Evolutionary conservation across 2,797 vertebrate genomes (phyloP).

Genomic region (Cacajao melanocephalus): DNA sequence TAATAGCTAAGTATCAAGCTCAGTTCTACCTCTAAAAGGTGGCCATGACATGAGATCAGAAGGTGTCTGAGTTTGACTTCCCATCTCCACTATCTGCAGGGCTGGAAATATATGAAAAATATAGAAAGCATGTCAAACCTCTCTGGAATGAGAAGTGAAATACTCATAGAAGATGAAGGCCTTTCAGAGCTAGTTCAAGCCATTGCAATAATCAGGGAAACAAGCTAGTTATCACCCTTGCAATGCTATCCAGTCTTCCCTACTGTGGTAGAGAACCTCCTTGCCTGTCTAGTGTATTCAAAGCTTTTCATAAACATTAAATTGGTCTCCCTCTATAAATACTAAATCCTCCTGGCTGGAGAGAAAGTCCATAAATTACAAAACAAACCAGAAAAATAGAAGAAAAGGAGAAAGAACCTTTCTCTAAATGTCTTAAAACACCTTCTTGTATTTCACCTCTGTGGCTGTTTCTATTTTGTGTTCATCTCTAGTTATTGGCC

Average conservation of each 20-base stretch:
- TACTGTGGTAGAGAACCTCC: background rate
- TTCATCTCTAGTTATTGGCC: constrained; percentile 23
- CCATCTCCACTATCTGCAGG: background rate
- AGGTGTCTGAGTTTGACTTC: background rate
- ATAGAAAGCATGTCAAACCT: rapidly evolving
- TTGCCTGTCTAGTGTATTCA: background rate
- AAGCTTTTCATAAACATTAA: background rate
- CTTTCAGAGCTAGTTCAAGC: background rate
- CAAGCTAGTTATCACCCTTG: rapidly evolving
- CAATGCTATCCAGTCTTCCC: rapidly evolving
- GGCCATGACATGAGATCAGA: background rate
- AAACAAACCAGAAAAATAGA: background rate
- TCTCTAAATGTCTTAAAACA: constrained; percentile 13
- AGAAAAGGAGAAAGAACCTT: background rate
- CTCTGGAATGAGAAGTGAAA: background rate
- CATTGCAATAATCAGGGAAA: background rate
- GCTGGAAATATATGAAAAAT: no score
- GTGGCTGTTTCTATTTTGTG: constrained; percentile 26
- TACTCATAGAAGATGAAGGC: no score
- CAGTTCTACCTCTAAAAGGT: background rate
- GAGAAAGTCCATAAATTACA: constrained; percentile 2
- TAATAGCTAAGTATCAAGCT: background rate
- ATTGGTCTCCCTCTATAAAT: background rate
- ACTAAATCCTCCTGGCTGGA: background rate
- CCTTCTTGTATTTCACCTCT: constrained; percentile 51